Percentiles rank a stretch among this genome's conserved stretches.
Evolutionary conservation across 2,113 vertebrate genomes (phyloP).

Genomic region (Syrrhaptes paradoxus): DNA sequence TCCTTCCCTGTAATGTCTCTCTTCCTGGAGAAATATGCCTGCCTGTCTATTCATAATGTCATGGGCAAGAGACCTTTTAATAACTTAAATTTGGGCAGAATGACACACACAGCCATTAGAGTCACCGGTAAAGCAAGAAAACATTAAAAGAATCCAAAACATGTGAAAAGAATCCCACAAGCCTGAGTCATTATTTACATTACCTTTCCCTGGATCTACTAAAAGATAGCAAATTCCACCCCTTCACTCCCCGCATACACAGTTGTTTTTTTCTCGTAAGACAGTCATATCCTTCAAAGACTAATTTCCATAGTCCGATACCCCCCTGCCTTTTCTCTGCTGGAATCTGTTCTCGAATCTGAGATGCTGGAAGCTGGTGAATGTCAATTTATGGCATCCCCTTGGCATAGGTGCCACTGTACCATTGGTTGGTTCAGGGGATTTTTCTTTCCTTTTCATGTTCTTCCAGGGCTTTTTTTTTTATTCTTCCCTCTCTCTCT

Average conservation of each 20-base stretch:
- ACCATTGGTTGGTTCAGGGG: background rate
- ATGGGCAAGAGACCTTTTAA: background rate
- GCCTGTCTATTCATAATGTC: background rate
- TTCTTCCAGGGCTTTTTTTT: background rate
- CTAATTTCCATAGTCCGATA: background rate
- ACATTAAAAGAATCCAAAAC: background rate
- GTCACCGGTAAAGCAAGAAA: background rate
- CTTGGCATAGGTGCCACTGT: background rate
- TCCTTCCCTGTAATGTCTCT: background rate
- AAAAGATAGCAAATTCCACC: background rate
- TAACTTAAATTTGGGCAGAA: background rate
- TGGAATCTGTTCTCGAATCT: background rate
- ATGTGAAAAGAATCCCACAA: background rate
- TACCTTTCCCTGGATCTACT: background rate
- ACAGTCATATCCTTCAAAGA: background rate
- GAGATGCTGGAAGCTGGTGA: background rate
- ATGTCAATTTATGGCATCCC: background rate
- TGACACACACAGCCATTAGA: background rate
- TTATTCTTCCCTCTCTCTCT: no score
- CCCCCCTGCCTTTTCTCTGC: background rate
- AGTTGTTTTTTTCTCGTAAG: background rate
- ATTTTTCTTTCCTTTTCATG: background rate
- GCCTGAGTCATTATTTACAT: background rate
- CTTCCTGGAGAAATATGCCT: background rate
- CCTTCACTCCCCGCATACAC: background rate